Evolutionary conservation across 2,113 vertebrate species (phyloP).

Genomic region (Thalassoma bifasciatum): DNA sequence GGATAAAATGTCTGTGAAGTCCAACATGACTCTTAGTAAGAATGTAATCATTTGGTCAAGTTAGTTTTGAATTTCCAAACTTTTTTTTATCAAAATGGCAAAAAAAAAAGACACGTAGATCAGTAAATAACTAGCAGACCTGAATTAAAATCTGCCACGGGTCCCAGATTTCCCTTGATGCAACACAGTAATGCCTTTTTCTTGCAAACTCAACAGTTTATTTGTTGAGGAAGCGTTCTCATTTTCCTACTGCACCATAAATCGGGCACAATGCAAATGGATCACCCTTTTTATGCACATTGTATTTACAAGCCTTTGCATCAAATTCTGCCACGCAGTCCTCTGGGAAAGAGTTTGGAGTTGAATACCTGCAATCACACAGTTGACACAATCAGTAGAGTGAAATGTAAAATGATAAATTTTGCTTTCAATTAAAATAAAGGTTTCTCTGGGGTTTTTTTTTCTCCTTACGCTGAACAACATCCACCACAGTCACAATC

Average conservation of each 20-base stretch:
- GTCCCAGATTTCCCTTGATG: too few relatives aligned
- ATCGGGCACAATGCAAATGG: conserved; percentile 32
- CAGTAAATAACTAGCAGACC: too few relatives aligned
- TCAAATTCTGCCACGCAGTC: conserved; percentile 69
- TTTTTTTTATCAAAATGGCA: too few relatives aligned
- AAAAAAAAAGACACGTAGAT: too few relatives aligned
- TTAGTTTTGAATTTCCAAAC: too few relatives aligned
- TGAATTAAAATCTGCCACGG: too few relatives aligned
- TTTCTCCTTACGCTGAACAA: conserved; percentile 49
- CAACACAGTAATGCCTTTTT: too few relatives aligned
- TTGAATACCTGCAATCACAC: conserved; percentile 56
- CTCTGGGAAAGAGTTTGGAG: rapidly evolving
- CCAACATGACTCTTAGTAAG: too few relatives aligned
- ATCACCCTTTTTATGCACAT: conserved; percentile 60
- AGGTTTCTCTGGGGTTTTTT: not conserved
- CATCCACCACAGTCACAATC: conserved; percentile 42
- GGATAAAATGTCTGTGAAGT: too few relatives aligned
- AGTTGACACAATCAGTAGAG: conserved; percentile 3
- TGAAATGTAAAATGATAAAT: not conserved
- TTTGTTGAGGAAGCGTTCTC: not conserved
- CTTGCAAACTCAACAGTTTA: too few relatives aligned
- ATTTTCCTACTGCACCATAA: conserved; percentile 34
- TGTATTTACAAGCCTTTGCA: conserved; percentile 42
- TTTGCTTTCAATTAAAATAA: not conserved
- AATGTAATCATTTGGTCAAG: too few relatives aligned